These are phyloP conservation scores for Litoditis marina DNA, from an alignment of 2,888 invertebrate genomes.

Conservation along the genomic window DNA sequence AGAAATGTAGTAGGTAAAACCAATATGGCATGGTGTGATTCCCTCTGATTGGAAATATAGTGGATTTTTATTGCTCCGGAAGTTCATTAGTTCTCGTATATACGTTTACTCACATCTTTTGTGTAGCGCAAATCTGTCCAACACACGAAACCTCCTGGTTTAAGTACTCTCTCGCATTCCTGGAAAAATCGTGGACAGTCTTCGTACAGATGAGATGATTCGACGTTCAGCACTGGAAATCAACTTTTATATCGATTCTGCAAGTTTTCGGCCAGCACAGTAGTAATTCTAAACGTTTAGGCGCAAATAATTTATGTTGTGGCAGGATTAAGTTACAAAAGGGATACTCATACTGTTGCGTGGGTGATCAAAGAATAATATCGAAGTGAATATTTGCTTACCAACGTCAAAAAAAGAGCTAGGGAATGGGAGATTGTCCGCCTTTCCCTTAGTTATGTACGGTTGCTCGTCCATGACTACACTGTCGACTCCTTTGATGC, in stretches of 20 bases:
- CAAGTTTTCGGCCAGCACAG: no score
- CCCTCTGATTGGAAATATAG: no score
- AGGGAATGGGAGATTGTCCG: constrained; percentile 33
- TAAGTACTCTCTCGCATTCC: constrained; percentile 41
- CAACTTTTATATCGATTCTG: no score
- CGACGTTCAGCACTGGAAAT: constrained; percentile 46
- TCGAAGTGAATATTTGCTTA: background rate
- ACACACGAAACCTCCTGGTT: constrained; percentile 39
- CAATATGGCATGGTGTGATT: no score
- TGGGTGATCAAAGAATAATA: no score
- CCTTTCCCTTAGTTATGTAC: constrained; percentile 35
- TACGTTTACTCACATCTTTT: constrained; percentile 25
- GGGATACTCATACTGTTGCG: no score
- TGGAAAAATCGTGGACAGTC: constrained; percentile 37
- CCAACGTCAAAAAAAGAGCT: constrained; percentile 29
- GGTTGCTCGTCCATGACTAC: constrained; percentile 10
- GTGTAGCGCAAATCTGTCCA: constrained; percentile 47
- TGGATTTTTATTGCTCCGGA: no score
- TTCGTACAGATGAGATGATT: constrained; percentile 48
- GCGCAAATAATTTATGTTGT: no score
- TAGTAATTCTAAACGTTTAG: no score
- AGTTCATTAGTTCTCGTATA: no score
- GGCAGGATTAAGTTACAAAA: no score
- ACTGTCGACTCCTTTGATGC: constrained; percentile 37
- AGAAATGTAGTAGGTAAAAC: background rate